Evolutionary conservation across 1,140 invertebrate genomes (phyloP).

Genomic region (Harpegnathos saltator): DNA sequence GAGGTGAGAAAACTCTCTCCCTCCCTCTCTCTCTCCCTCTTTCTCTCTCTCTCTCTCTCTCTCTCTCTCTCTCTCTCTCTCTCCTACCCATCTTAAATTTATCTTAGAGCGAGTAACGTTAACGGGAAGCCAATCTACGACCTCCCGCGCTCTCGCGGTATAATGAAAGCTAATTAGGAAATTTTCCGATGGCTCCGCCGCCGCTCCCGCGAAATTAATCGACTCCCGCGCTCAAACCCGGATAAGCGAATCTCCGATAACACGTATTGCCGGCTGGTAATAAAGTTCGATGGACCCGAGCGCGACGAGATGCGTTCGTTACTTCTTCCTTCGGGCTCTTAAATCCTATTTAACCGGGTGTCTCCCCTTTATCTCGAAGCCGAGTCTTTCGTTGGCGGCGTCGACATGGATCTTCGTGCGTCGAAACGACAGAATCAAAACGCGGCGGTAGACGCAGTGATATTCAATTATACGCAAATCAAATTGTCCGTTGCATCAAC

Average conservation of each 20-base stretch:
- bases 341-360: slow-evolving; percentile 52
- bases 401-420: slow-evolving; percentile 32
- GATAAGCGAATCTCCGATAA: slow-evolving; percentile 60
- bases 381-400: slow-evolving; percentile 15
- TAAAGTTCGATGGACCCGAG: slow-evolving; percentile 50
- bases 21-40: background rate
- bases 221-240: background rate
- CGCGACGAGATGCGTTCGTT: slow-evolving; percentile 36
- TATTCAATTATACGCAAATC: slow-evolving; percentile 55
- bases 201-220: slow-evolving; percentile 50
- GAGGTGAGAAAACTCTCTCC: background rate
- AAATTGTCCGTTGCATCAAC: slow-evolving; percentile 42
- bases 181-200: slow-evolving; percentile 48
- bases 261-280: slow-evolving; percentile 60
- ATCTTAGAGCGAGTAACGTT: slow-evolving; percentile 32
- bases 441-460: background rate
- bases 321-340: slow-evolving; percentile 49
- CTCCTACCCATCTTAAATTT: slow-evolving; percentile 44
- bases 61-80: background rate
- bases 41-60: background rate
- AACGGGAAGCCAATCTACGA: slow-evolving; percentile 51
- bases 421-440: slow-evolving; percentile 21
- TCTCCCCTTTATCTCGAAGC: background rate
- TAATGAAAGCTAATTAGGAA: slow-evolving; percentile 66
- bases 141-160: slow-evolving; percentile 1